A percentile compares a stretch with the other conserved stretches of the same genome.
Conservation (phyloP, 1,140 invertebrate genomes). For the Drosophila nikananu region DNA sequence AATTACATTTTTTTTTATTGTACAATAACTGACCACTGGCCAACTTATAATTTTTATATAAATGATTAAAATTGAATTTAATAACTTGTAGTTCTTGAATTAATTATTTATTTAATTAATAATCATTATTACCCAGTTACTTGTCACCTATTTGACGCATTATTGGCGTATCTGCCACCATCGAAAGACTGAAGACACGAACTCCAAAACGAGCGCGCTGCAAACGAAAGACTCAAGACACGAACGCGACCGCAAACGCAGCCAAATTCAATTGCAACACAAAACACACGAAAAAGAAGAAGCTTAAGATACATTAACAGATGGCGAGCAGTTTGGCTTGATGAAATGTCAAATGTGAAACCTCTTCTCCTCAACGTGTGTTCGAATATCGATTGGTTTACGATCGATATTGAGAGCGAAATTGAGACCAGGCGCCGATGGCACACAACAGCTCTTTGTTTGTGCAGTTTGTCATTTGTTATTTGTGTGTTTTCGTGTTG, state of each 20-base stretch:
- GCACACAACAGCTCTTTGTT: constrained; percentile 25
- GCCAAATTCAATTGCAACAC: constrained; percentile 41
- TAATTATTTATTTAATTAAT: no score
- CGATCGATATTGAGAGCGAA: constrained; percentile 40
- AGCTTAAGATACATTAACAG: constrained; percentile 9
- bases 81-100: no score
- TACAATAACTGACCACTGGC: no score
- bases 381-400: constrained; percentile 38
- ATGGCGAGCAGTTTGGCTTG: constrained; percentile 21
- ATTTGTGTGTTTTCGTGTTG: constrained; percentile 18
- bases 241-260: constrained; percentile 40
- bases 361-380: constrained; percentile 15
- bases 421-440: constrained; percentile 30
- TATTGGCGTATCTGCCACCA: constrained; percentile 15
- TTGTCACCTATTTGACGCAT: background rate
- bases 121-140: constrained; percentile 10
- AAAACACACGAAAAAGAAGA: background rate
- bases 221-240: constrained; percentile 56
- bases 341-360: constrained; percentile 62
- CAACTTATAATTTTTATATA: no score
- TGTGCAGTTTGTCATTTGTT: constrained; percentile 13
- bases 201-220: constrained; percentile 1
- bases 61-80: no score
- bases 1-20: no score
- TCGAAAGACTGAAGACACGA: constrained; percentile 42